phyloP scores from a whole-genome alignment of 2,797 vertebrate genomes.

The Peromyscus aztecus region DNA sequence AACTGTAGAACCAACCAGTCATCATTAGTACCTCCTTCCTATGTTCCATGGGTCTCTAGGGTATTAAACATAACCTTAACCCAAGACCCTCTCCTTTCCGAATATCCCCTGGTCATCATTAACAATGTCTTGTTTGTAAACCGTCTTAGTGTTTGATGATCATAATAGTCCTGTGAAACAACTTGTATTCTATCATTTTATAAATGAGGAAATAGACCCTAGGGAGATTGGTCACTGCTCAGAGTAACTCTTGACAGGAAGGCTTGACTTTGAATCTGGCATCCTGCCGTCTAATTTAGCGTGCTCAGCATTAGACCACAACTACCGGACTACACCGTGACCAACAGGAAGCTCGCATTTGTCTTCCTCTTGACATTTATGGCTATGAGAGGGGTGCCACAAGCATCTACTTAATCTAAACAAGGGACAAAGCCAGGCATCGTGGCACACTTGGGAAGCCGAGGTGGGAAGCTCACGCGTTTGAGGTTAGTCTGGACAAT shows the following conservation, averaged over 20 bases:
- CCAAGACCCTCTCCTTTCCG: not conserved
- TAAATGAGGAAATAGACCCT: not conserved
- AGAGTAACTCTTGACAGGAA: not conserved
- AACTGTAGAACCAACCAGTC: not conserved
- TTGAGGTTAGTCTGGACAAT: not conserved
- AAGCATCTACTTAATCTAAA: not conserved
- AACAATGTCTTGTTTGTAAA: not conserved
- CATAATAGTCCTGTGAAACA: not conserved
- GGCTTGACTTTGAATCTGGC: not conserved
- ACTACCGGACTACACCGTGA: not conserved
- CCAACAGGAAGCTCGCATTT: not conserved
- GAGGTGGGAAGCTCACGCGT: not conserved
- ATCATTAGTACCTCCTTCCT: not conserved
- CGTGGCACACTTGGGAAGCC: not conserved
- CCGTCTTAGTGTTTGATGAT: not conserved
- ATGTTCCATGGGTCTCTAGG: not conserved
- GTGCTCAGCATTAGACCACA: not conserved
- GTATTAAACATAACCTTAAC: not conserved
- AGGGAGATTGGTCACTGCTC: not conserved
- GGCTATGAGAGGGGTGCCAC: too few species aligned
- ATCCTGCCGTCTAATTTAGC: not conserved
- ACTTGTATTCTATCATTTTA: not conserved
- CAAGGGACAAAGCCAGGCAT: not conserved
- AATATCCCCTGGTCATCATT: not conserved
- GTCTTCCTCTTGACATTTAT: not conserved